Evolutionary conservation across 2,888 invertebrate genomes (phyloP).

Genomic region (Drosophila macrothrix): DNA sequence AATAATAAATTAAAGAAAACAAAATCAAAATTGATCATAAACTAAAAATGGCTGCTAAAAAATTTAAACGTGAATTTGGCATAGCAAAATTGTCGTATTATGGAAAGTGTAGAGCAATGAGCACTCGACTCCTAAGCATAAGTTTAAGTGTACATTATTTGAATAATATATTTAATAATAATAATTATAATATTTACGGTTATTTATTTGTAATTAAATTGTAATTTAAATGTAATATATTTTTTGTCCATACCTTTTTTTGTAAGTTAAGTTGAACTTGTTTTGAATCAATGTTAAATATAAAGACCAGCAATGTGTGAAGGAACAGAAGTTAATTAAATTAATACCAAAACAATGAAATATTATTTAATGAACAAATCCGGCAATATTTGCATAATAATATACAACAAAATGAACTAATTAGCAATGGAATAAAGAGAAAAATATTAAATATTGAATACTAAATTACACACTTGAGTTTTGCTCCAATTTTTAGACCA

Average conservation of each 20-base stretch:
- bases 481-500: neutral
- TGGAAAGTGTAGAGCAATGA: slow-evolving; percentile 53
- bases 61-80: slow-evolving; percentile 47
- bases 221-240: slow-evolving; percentile 67
- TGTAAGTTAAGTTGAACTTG: slow-evolving; percentile 49
- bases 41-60: slow-evolving; percentile 11
- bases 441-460: slow-evolving; percentile 36
- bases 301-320: slow-evolving; percentile 54
- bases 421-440: slow-evolving; percentile 64
- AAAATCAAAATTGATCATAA: slow-evolving; percentile 21
- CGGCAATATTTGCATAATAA: slow-evolving; percentile 76
- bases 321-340: slow-evolving; percentile 50
- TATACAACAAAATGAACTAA: slow-evolving; percentile 50
- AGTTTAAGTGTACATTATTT: slow-evolving; percentile 63
- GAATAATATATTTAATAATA: slow-evolving; percentile 31
- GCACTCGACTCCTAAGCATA: slow-evolving; percentile 61
- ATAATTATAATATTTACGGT: slow-evolving; percentile 57
- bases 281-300: slow-evolving; percentile 48
- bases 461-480: neutral
- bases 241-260: slow-evolving; percentile 45
- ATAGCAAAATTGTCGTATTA: slow-evolving; percentile 35
- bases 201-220: slow-evolving; percentile 73
- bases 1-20: slow-evolving; percentile 38
- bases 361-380: slow-evolving; percentile 49
- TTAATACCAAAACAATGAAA: slow-evolving; percentile 31